These are phyloP conservation scores for Percina caprodes DNA, from an alignment of 2,113 vertebrate species.

Conservation along the genomic window DNA sequence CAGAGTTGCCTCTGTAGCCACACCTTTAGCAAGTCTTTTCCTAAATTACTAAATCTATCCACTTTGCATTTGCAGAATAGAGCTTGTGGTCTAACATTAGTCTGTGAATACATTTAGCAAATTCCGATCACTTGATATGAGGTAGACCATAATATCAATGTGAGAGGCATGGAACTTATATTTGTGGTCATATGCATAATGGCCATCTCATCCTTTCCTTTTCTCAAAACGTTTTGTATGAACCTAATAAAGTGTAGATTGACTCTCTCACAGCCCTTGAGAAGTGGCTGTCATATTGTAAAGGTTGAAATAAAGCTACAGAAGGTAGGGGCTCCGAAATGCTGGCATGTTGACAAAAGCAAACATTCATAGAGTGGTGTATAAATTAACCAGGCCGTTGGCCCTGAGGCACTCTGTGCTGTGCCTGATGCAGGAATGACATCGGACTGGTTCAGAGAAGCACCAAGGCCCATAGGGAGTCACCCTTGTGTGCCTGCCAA, in stretches of 20 bases:
- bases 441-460: constrained; percentile 81
- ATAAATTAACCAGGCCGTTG: constrained; percentile 73
- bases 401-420: constrained; percentile 72
- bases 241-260: background rate
- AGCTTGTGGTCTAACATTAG: background rate
- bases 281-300: background rate
- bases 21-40: background rate
- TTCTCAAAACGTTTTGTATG: background rate
- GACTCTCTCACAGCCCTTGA: background rate
- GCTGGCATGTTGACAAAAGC: constrained; percentile 23
- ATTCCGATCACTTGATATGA: background rate
- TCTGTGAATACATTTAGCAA: background rate
- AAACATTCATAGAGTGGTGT: constrained; percentile 52
- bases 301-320: background rate
- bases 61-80: background rate
- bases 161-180: background rate
- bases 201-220: background rate
- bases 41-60: background rate
- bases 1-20: background rate
- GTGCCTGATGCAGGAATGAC: constrained; percentile 84
- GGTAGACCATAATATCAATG: background rate
- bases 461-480: constrained; percentile 65
- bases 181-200: background rate
- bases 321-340: background rate
- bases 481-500: constrained; percentile 59